phyloP scores from a whole-genome alignment of 2,797 vertebrate genomes.

The Cyprinella venusta region DNA sequence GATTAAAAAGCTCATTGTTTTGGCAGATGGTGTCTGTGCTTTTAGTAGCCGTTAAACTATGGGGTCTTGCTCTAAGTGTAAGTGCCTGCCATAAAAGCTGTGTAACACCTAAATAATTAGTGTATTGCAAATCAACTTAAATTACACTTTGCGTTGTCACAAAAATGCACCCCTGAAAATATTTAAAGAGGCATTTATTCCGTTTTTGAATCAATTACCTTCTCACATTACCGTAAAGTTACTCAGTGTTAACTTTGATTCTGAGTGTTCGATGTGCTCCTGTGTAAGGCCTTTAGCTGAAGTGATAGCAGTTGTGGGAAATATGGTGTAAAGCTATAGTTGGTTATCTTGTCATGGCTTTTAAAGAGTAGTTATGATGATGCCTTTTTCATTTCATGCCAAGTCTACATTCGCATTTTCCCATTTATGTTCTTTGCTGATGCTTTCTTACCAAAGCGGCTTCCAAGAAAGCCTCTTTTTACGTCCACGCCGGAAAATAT shows the following conservation, averaged over 20 bases:
- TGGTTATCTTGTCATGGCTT: constrained; percentile 31
- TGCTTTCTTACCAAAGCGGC: constrained; percentile 42
- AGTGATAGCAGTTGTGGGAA: constrained; percentile 21
- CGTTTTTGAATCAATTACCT: constrained; percentile 22
- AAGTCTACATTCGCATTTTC: constrained; percentile 11
- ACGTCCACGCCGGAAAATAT: constrained; percentile 21
- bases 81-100: constrained; percentile 59
- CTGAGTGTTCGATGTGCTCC: constrained; percentile 37
- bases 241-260: constrained; percentile 28
- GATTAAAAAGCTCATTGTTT: constrained; percentile 51
- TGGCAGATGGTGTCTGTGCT: constrained; percentile 60
- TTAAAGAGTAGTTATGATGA: constrained; percentile 28
- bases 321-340: constrained; percentile 38
- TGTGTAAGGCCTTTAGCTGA: constrained; percentile 32
- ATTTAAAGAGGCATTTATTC: constrained; percentile 7
- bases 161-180: constrained; percentile 5
- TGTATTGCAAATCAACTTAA: constrained; percentile 48
- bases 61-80: constrained; percentile 55
- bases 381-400: neutral
- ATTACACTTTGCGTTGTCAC: constrained; percentile 32
- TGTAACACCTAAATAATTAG: constrained; percentile 54
- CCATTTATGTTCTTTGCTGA: constrained; percentile 21
- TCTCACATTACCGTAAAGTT: constrained; percentile 29
- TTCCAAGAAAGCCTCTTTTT: constrained; percentile 38
- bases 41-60: constrained; percentile 55